Conservation (phyloP, 2,113 vertebrate species). For the Suricata suricatta region DNA sequence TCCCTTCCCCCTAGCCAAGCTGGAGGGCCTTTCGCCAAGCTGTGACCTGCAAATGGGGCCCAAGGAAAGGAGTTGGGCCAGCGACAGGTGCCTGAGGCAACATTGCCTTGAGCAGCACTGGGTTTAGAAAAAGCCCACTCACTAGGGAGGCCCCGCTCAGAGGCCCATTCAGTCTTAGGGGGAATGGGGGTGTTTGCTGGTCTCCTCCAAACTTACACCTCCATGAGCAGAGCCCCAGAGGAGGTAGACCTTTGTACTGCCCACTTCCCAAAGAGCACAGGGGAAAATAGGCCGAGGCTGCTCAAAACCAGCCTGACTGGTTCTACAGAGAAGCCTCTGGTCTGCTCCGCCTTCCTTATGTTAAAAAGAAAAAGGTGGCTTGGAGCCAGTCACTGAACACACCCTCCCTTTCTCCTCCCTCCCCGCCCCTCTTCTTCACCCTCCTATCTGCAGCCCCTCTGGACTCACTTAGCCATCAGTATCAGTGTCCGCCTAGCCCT, state of each 20-base stretch:
- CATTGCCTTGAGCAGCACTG: not conserved
- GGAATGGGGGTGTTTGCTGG: slow-evolving; percentile 30
- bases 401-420: not conserved
- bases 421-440: no score
- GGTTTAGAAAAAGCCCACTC: not conserved
- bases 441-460: not conserved
- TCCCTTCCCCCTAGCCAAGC: not conserved
- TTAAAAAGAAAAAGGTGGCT: slow-evolving; percentile 68
- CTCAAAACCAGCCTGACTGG: slow-evolving; percentile 76
- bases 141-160: not conserved
- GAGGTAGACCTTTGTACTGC: slow-evolving; percentile 46
- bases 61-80: not conserved
- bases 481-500: not conserved
- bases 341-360: slow-evolving; percentile 49
- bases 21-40: not conserved
- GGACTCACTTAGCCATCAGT: not conserved
- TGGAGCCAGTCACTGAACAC: slow-evolving; percentile 13
- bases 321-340: slow-evolving; percentile 65
- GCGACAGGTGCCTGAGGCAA: not conserved
- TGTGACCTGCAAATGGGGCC: not conserved
- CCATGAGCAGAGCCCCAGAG: slow-evolving; percentile 40
- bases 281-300: slow-evolving; percentile 62
- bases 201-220: not conserved
- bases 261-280: slow-evolving; percentile 60
- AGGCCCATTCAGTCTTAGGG: not conserved